Evolutionary conservation across 2,797 vertebrate genomes (phyloP).

Genomic region (Lithobates pipiens): DNA sequence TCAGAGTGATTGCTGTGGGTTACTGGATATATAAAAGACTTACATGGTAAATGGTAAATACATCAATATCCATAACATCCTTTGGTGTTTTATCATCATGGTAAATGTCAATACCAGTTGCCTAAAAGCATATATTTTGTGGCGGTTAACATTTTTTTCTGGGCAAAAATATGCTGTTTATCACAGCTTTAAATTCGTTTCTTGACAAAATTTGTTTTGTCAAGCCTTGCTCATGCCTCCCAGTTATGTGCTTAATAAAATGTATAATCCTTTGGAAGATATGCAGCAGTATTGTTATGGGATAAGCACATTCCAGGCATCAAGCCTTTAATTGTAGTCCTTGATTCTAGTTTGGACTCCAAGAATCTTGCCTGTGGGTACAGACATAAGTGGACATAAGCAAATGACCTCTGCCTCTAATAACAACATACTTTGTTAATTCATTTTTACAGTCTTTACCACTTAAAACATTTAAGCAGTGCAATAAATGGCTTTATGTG

Average conservation of each 20-base stretch:
- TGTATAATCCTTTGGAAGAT: neutral
- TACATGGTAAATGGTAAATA: neutral
- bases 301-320: slow-evolving; percentile 30
- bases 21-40: too few relatives aligned
- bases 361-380: neutral
- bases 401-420: neutral
- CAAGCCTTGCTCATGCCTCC: neutral
- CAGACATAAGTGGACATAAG: slow-evolving; percentile 16
- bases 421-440: neutral
- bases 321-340: slow-evolving; percentile 8
- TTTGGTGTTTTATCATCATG: neutral
- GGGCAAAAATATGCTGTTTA: neutral
- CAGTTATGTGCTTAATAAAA: slow-evolving; percentile 8
- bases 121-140: neutral
- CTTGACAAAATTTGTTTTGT: neutral
- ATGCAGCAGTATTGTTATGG: slow-evolving; percentile 16
- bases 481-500: neutral
- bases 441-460: neutral
- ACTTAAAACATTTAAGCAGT: neutral
- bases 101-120: neutral
- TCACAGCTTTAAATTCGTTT: neutral
- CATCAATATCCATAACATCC: neutral
- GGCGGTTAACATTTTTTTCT: neutral
- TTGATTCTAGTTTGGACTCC: neutral
- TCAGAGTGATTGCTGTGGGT: too few relatives aligned